phyloP scores from a whole-genome alignment of 2,797 vertebrate species.

The Anabas testudineus region DNA sequence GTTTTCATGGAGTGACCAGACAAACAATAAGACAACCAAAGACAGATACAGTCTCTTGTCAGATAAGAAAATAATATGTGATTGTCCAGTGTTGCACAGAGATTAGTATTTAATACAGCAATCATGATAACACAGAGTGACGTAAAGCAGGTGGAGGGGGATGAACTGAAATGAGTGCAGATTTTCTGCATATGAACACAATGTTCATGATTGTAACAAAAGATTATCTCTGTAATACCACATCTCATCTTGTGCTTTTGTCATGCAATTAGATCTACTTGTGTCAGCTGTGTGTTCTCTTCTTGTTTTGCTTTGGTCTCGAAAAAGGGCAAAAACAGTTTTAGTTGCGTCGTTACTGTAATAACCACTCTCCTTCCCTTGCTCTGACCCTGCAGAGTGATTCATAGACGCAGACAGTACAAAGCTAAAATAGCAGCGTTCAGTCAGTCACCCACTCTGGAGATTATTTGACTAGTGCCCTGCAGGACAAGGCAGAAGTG shows the following conservation, averaged over 20 bases:
- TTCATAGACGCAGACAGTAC: slow-evolving; percentile 42
- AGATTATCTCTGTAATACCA: slow-evolving; percentile 28
- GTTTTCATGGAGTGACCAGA: slow-evolving; percentile 14
- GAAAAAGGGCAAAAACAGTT: slow-evolving; percentile 16
- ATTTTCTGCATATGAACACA: slow-evolving; percentile 25
- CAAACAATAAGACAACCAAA: not conserved
- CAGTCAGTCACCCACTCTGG: slow-evolving; percentile 52
- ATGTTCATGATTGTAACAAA: slow-evolving; percentile 19
- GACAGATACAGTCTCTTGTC: not conserved
- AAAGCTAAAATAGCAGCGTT: slow-evolving; percentile 60
- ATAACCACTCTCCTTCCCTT: slow-evolving; percentile 42
- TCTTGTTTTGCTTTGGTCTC: not conserved
- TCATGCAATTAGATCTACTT: not conserved
- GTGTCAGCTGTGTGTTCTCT: slow-evolving; percentile 11
- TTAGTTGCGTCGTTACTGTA: slow-evolving; percentile 29
- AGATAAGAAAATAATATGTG: not conserved
- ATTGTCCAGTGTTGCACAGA: not conserved
- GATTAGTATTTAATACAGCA: not conserved
- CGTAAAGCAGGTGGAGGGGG: not conserved
- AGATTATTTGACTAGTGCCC: slow-evolving; percentile 53
- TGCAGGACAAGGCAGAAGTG: slow-evolving; percentile 28
- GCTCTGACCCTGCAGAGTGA: slow-evolving; percentile 47
- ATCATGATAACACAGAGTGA: not conserved
- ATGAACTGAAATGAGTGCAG: not conserved
- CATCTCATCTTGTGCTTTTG: slow-evolving; percentile 21